Evolutionary conservation across 2,888 invertebrate genomes (phyloP).

Genomic region (Malacosoma neustria): DNA sequence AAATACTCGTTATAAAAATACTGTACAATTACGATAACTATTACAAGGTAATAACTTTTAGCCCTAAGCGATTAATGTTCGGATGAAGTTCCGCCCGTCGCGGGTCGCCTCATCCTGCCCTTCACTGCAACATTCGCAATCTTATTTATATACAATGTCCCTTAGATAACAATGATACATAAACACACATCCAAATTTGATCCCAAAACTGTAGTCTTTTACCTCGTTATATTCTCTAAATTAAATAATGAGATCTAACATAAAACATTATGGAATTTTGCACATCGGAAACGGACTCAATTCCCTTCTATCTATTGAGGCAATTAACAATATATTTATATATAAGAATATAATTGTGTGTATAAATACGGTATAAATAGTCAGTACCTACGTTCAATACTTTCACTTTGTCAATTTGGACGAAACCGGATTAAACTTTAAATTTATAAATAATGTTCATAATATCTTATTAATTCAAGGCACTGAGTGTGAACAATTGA

Average conservation of each 20-base stretch:
- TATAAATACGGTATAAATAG: slow-evolving; percentile 21
- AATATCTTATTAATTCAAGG: slow-evolving; percentile 58
- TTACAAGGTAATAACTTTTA: slow-evolving; percentile 64
- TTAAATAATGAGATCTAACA: slow-evolving; percentile 74
- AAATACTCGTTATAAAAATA: slow-evolving; percentile 73
- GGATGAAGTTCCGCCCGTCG: slow-evolving; percentile 42
- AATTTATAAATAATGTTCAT: slow-evolving; percentile 51
- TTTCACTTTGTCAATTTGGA: slow-evolving; percentile 33
- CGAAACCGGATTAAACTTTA: slow-evolving; percentile 37
- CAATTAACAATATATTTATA: slow-evolving; percentile 12
- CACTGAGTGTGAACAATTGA: slow-evolving; percentile 66
- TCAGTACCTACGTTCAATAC: slow-evolving; percentile 19
- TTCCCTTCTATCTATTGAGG: slow-evolving; percentile 3
- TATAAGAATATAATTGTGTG: slow-evolving; percentile 12
- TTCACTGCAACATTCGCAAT: slow-evolving; percentile 68
- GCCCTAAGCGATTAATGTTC: slow-evolving; percentile 54
- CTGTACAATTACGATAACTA: slow-evolving; percentile 70
- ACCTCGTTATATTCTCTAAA: slow-evolving; percentile 72
- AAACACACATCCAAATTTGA: slow-evolving; percentile 73
- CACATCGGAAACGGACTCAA: slow-evolving; percentile 26
- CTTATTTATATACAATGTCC: slow-evolving; percentile 67
- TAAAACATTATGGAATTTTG: slow-evolving; percentile 62
- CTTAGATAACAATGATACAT: slow-evolving; percentile 66
- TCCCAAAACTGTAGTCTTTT: slow-evolving; percentile 74
- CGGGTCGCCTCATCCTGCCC: no score